These are phyloP conservation scores for Acronicta leporina DNA, from an alignment of 2,888 invertebrate genomes.

Conservation along the genomic window DNA sequence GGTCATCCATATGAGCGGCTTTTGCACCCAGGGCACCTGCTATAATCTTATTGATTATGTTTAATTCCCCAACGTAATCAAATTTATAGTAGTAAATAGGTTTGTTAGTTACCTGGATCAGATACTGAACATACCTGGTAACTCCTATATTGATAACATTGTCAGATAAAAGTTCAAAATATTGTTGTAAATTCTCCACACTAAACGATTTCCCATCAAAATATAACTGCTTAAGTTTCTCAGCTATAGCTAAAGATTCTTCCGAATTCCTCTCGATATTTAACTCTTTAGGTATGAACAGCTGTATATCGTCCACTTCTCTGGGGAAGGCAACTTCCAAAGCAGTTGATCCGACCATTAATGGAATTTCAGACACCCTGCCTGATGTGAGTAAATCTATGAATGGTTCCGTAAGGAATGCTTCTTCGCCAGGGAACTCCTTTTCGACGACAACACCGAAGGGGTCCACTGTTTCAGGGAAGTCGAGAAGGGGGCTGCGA, in stretches of 20 bases:
- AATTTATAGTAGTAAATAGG: slow-evolving; percentile 82
- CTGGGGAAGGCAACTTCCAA: slow-evolving; percentile 69
- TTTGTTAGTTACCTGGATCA: slow-evolving; percentile 74
- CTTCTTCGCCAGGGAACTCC: slow-evolving; percentile 79
- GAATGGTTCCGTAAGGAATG: slow-evolving; percentile 75
- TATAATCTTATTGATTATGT: slow-evolving; percentile 64
- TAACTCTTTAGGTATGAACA: slow-evolving; percentile 73
- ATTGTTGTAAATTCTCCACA: slow-evolving; percentile 69
- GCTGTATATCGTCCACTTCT: slow-evolving; percentile 71
- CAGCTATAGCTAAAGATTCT: slow-evolving; percentile 70
- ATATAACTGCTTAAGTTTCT: slow-evolving; percentile 73
- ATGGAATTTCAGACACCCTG: slow-evolving; percentile 73
- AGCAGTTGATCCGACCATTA: slow-evolving; percentile 78
- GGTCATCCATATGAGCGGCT: slow-evolving; percentile 78
- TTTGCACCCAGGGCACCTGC: slow-evolving; percentile 59
- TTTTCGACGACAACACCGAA: slow-evolving; percentile 77
- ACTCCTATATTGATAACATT: slow-evolving; percentile 69
- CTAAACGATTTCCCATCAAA: slow-evolving; percentile 69
- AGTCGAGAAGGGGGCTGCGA: slow-evolving; percentile 46
- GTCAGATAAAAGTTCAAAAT: slow-evolving; percentile 76
- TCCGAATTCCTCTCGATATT: slow-evolving; percentile 72
- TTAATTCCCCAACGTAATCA: slow-evolving; percentile 80
- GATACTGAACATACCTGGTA: slow-evolving; percentile 76
- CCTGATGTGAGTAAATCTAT: slow-evolving; percentile 78
- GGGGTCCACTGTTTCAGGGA: slow-evolving; percentile 44